Conservation (phyloP, 2,888 invertebrate genomes). For the Cheilosia vernalis region DNA sequence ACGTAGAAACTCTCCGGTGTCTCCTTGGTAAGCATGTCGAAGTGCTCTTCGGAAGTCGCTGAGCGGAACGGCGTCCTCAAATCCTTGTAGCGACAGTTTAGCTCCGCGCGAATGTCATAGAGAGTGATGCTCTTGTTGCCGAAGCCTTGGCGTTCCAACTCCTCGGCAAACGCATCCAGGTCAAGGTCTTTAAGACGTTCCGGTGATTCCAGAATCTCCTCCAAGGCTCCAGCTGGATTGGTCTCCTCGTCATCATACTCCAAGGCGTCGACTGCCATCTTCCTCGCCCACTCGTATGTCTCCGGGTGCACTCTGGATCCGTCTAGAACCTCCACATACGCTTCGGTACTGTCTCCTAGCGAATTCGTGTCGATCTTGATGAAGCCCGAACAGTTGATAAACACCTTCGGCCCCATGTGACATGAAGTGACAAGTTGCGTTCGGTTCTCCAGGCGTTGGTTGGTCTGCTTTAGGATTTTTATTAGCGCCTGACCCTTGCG, state of each 20-base stretch:
- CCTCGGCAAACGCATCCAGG: constrained; percentile 98
- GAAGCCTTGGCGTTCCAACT: constrained; percentile 95
- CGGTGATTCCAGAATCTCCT: constrained; percentile 98
- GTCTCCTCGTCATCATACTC: constrained; percentile 99
- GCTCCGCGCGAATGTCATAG: constrained; percentile 97
- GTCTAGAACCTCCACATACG: constrained; percentile 97
- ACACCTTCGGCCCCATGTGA: constrained; percentile 99
- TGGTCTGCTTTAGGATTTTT: constrained; percentile 94
- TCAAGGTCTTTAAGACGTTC: constrained; percentile 97
- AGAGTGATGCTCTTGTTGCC: constrained; percentile 96
- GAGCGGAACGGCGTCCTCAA: constrained; percentile 90
- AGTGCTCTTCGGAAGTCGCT: constrained; percentile 93
- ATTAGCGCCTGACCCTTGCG: constrained; percentile 95
- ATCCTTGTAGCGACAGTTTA: constrained; percentile 97
- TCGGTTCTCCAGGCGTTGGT: constrained; percentile 95
- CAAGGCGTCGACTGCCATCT: constrained; percentile 99
- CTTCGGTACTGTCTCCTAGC: constrained; percentile 96
- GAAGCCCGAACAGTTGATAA: constrained; percentile 99
- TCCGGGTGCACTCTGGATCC: constrained; percentile 99
- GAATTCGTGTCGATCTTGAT: constrained; percentile 99
- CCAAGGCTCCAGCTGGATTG: constrained; percentile 97
- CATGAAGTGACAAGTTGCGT: constrained; percentile 97
- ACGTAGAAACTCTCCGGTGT: constrained; percentile 96
- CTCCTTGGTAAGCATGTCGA: constrained; percentile 98
- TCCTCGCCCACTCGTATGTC: constrained; percentile 99